Base-by-base conservation (phyloP, 2,888 invertebrate species). In the Trichopoda pennipes region DNA sequence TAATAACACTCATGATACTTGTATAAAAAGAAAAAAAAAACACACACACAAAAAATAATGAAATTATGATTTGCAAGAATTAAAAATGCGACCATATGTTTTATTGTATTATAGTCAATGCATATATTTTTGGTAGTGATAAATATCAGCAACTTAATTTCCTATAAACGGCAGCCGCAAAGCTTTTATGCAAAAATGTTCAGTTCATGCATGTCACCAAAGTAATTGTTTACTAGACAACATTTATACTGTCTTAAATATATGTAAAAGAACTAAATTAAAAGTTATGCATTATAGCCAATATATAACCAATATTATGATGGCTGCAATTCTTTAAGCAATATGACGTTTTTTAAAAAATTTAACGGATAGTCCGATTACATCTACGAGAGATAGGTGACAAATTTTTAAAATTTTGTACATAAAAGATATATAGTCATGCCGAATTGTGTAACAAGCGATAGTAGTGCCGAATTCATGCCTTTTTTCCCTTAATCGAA, bases 141-240 rank as follows among this genome's bases (percentile, higher is more conserved):
- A 51, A 61, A 56, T 12, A 79, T 75, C 79, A 68, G 82, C 72
- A 82, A 82, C 75, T 79, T 82, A 79, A 79, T 82, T 79, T 82
- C 49, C 38, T 61, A 61, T 49, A 73, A 55, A 61, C 68, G 53
- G 58, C 44, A 55, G 44, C 3, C 9, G 10, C 47, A 49, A 56
- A 55, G 14, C 61, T 49, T 68, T 74, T 61, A 74, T 74, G 79
- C 68, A 69, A 80, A 69, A 61, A 55, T 68, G 8, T 74, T 55
- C 68, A 69, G 61, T 55, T 32, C 55, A 56, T 75, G 60, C 79
- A 72, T 82, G 82, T 82, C 78, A 82, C 82, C 79, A 75, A 56
- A 82, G 32, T 51, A 79, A 82, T 79, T 79, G 72, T 72, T 70
- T 53, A 51, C n/a, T 19, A 19, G 44, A 38, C 19, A 38, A 63